These are phyloP conservation scores for Agrotis puta DNA, from an alignment of 2,888 invertebrate genomes.

Conservation along the genomic window DNA sequence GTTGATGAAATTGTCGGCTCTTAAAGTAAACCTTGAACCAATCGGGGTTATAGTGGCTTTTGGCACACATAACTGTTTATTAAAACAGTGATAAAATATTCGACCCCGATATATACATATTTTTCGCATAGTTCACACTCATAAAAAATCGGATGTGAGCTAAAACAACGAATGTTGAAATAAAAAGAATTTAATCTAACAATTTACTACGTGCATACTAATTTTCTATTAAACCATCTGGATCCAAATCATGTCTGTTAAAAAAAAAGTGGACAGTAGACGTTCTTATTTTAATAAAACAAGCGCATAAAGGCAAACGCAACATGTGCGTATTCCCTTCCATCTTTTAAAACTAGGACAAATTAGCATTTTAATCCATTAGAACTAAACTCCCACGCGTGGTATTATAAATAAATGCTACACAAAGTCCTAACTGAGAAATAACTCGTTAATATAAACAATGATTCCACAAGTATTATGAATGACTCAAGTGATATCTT, in stretches of 20 bases:
- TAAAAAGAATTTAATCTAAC: not conserved
- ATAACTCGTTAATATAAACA: not conserved
- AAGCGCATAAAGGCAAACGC: not conserved
- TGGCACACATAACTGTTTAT: constrained; percentile 15
- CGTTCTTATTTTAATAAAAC: not conserved
- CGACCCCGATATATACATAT: not conserved
- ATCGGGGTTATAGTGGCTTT: constrained; percentile 31
- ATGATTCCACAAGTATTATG: not conserved
- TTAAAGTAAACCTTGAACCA: constrained; percentile 46
- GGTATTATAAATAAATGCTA: constrained; percentile 18
- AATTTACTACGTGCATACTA: too few relatives aligned
- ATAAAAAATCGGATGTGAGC: not conserved
- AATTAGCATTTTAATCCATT: constrained; percentile 14
- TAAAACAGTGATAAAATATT: constrained; percentile 11
- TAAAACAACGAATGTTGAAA: not conserved
- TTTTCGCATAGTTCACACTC: constrained; percentile 25
- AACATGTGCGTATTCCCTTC: constrained; percentile 19
- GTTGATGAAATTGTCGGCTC: not conserved
- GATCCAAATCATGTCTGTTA: not conserved
- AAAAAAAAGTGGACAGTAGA: not conserved
- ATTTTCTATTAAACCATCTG: not conserved
- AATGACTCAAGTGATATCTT: not conserved
- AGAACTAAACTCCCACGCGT: constrained; percentile 27
- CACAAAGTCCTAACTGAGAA: not conserved
- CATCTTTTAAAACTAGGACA: constrained; percentile 22